Percentiles rank a stretch among this genome's conserved stretches.
phyloP scores from a whole-genome alignment of 2,888 invertebrate genomes.

The Ophion costatus region DNA sequence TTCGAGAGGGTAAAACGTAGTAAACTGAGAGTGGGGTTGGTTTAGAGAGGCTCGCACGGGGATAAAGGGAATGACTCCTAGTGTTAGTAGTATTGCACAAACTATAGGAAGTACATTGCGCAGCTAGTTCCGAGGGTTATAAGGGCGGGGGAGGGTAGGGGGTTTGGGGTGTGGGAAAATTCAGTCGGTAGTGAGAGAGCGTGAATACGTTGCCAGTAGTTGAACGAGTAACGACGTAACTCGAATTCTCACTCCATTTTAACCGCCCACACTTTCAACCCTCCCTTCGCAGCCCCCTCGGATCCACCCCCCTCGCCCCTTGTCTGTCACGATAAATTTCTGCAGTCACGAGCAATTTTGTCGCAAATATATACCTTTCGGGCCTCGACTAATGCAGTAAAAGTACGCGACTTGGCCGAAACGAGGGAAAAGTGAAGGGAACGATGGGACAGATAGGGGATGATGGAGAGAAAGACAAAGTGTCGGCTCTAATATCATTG shows the following conservation, averaged over 20 bases:
- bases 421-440: slow-evolving; percentile 30
- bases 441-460: slow-evolving; percentile 3
- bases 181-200: slow-evolving; percentile 22
- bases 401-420: slow-evolving; percentile 30
- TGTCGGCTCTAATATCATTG: slow-evolving; percentile 44
- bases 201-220: slow-evolving; percentile 47
- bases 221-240: slow-evolving; percentile 48
- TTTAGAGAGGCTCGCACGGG: slow-evolving; percentile 9
- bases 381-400: slow-evolving; percentile 31
- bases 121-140: slow-evolving; percentile 8
- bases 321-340: slow-evolving; percentile 63
- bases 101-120: slow-evolving; percentile 47
- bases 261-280: slow-evolving; percentile 15
- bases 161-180: not conserved
- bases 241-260: slow-evolving; percentile 48
- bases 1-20: slow-evolving; percentile 53
- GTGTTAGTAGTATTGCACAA: slow-evolving; percentile 51
- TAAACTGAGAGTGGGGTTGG: slow-evolving; percentile 48
- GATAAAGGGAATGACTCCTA: slow-evolving; percentile 39
- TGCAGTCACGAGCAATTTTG: slow-evolving; percentile 62
- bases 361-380: slow-evolving; percentile 59
- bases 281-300: slow-evolving; percentile 6
- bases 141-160: not conserved
- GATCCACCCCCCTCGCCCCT: not conserved
- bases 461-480: slow-evolving; percentile 19